Evolutionary conservation across 2,888 invertebrate genomes (phyloP).

Genomic region (Mesorhabditis sp.): DNA sequence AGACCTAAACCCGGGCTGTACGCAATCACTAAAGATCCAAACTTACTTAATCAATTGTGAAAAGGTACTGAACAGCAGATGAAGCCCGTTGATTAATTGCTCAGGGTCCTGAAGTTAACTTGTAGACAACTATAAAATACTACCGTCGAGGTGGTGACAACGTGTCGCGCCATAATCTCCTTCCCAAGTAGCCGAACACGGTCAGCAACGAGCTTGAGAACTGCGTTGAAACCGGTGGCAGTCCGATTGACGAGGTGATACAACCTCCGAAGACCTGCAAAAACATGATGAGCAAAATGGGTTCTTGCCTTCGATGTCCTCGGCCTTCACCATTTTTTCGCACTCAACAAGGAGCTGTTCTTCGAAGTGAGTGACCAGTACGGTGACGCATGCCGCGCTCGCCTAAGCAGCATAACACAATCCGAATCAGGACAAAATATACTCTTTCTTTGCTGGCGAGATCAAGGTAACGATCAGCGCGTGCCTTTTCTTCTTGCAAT

Average conservation of each 20-base stretch:
- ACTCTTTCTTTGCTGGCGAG: constrained; percentile 66
- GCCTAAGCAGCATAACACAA: constrained; percentile 61
- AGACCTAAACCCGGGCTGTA: constrained; percentile 69
- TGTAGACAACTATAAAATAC: constrained; percentile 5
- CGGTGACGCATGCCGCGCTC: constrained; percentile 87
- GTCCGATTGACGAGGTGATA: constrained; percentile 78
- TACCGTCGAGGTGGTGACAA: constrained; percentile 80
- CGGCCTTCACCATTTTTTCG: constrained; percentile 84
- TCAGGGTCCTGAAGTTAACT: constrained; percentile 77
- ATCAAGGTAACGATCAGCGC: constrained; percentile 87
- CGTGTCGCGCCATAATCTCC: constrained; percentile 92
- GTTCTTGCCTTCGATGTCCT: constrained; percentile 82
- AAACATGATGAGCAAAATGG: constrained; percentile 8
- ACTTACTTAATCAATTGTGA: constrained; percentile 72
- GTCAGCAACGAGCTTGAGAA: constrained; percentile 83
- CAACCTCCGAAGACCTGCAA: constrained; percentile 69
- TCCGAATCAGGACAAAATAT: not conserved
- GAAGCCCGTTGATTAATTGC: constrained; percentile 81
- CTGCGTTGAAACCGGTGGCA: constrained; percentile 84
- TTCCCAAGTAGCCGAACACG: constrained; percentile 90
- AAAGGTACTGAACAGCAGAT: constrained; percentile 85
- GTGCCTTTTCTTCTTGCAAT: constrained; percentile 85
- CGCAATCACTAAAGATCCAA: too few species aligned
- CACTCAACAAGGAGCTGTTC: constrained; percentile 90
- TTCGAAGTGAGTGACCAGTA: constrained; percentile 84